Evolutionary conservation across 2,113 vertebrate genomes (phyloP).

Genomic region (Pygoscelis antarcticus): DNA sequence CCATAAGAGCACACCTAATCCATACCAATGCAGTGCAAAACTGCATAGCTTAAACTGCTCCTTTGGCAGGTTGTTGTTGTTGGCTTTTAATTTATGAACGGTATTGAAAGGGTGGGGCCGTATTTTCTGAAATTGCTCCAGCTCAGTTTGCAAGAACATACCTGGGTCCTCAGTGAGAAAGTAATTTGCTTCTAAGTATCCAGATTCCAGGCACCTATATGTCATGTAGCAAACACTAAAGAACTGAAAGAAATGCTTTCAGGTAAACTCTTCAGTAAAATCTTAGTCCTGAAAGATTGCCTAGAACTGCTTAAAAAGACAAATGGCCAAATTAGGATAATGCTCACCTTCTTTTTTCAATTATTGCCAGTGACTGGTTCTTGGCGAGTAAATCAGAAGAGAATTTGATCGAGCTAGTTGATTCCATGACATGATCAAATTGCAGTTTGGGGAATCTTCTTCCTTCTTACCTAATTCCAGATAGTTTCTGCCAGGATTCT

Average conservation of each 20-base stretch:
- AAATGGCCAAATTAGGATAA: not conserved
- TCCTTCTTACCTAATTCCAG: not conserved
- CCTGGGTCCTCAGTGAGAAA: not conserved
- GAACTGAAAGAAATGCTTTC: not conserved
- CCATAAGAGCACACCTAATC: not conserved
- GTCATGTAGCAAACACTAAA: not conserved
- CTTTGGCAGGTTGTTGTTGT: not conserved
- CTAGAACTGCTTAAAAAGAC: not conserved
- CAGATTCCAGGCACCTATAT: not conserved
- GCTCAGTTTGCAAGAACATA: not conserved
- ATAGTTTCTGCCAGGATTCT: not conserved
- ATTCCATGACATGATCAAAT: not conserved
- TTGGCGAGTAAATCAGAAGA: not conserved
- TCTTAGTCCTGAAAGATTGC: not conserved
- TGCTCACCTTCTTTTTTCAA: not conserved
- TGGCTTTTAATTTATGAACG: not conserved
- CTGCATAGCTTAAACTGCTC: not conserved
- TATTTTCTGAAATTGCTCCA: not conserved
- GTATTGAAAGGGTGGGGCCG: not conserved
- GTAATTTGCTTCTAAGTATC: not conserved
- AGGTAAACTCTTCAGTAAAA: not conserved
- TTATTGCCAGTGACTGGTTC: not conserved
- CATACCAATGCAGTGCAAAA: not conserved
- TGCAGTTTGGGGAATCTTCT: not conserved
- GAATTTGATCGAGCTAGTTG: not conserved